Base-by-base conservation (phyloP, 2,888 invertebrate genomes). In the Leptinotarsa peninsularis region DNA sequence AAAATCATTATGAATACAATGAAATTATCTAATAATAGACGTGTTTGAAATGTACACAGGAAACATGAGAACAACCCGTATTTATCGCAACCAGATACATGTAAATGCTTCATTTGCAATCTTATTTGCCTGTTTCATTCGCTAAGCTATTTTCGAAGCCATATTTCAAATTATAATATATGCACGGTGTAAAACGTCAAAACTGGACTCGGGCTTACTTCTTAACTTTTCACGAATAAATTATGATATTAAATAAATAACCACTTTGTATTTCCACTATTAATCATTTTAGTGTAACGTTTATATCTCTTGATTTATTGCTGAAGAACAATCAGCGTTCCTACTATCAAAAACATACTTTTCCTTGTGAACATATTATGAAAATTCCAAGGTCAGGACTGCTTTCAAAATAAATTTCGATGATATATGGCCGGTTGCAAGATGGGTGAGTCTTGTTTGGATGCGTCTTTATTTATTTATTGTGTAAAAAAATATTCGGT, bases 151-250 rank as follows among this genome's bases (percentile, higher is more conserved):
- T 76, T 75, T 79, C 69, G 50, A 73, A 71, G 81, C 79, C 81
- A 84, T 87, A 86, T 85, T 83, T 86, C 86, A 85, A 83, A 83
- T 82, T 85, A 85, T 86, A 86, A 87, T 86, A 86, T 86, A 86
- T 86, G 84, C 83, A 84, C 84, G 79, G 79, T 83, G 82, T 82
- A 81, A 70, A 78, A 80, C 80, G 85, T 85, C 85, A 85, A 83
- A 83, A 79, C 82, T 81, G 43, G 85, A 85, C 85, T 85, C 83
- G 84, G 84, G 84, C 85, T 85, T 85, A 85, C 84, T 84, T 82
- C 84, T 84, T 76, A 79, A 79, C 82, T 82, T 84, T 85, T 83
- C 79, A 66, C 83, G 85, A 86, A 86, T 85, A 85, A 84, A 86
- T 86, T 86, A 85, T 83, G 84, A 85, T 84, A 84, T 84, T 83